These are phyloP conservation scores for Phylloscopus collybita DNA, from an alignment of 2,797 vertebrate genomes.

Conservation along the genomic window DNA sequence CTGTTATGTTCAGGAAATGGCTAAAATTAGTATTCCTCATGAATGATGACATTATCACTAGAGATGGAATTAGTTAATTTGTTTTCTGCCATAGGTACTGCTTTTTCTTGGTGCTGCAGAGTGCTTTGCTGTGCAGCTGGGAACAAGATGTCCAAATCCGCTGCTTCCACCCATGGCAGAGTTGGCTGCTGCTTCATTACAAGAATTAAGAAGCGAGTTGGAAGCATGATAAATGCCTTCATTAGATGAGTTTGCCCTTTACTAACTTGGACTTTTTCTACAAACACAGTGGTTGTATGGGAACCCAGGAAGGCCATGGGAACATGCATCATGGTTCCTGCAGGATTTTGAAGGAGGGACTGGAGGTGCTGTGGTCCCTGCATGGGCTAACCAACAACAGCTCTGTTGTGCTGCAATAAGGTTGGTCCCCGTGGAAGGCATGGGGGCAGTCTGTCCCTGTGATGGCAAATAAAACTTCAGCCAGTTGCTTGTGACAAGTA, in stretches of 20 bases:
- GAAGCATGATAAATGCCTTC: background rate
- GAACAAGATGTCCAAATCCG: background rate
- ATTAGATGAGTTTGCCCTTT: background rate
- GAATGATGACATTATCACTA: background rate
- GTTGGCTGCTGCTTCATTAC: background rate
- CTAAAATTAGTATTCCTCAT: background rate
- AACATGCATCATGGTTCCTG: accelerated
- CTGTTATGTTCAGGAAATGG: background rate
- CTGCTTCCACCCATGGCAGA: background rate
- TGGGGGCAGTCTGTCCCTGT: background rate
- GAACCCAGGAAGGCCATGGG: background rate
- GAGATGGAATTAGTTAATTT: background rate
- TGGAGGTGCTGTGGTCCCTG: accelerated
- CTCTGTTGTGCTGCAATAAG: background rate
- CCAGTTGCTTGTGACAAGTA: background rate
- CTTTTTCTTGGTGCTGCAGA: background rate
- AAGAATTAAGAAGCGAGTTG: background rate
- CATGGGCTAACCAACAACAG: background rate
- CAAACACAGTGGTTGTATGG: accelerated
- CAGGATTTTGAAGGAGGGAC: background rate
- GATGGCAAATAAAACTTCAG: background rate
- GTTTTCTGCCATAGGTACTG: background rate
- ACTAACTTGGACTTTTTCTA: background rate
- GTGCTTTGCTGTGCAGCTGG: background rate
- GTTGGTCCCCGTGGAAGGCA: background rate